phyloP scores from a whole-genome alignment of 2,797 vertebrate species.

The Manis pentadactyla region DNA sequence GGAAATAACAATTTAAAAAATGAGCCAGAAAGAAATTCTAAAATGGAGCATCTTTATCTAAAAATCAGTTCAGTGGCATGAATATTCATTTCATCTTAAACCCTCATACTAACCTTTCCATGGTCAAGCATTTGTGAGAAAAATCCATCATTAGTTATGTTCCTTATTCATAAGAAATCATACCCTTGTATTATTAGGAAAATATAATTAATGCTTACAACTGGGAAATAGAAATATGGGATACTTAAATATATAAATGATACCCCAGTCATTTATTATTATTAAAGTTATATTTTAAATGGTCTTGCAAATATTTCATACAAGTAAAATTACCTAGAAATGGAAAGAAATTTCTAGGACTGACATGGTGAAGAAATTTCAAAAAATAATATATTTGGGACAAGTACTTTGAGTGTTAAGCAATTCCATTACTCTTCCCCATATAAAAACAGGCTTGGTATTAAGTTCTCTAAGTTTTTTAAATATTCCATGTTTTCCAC shows the following conservation, averaged over 20 bases:
- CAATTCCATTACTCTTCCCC: neutral
- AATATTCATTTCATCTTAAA: neutral
- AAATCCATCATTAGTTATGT: neutral
- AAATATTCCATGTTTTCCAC: neutral
- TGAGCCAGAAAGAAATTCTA: neutral
- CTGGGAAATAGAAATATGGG: neutral
- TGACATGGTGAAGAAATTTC: neutral
- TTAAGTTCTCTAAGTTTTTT: conserved; percentile 8
- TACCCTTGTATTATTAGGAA: neutral
- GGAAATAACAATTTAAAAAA: neutral
- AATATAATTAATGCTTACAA: neutral
- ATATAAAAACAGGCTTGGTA: neutral
- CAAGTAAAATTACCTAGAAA: neutral
- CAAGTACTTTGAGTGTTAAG: neutral
- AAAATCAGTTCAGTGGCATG: neutral
- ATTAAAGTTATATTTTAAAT: neutral
- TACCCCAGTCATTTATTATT: neutral
- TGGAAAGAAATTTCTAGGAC: neutral
- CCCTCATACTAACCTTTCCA: neutral
- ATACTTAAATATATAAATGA: neutral
- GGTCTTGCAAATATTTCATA: neutral
- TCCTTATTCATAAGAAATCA: neutral
- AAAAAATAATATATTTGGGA: neutral
- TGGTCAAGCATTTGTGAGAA: conserved; percentile 9
- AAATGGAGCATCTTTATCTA: neutral